A percentile compares a stretch with the other conserved stretches of the same genome.
Evolutionary conservation across 2,113 vertebrate genomes (phyloP).

Genomic region (Amblyopsis rosae): DNA sequence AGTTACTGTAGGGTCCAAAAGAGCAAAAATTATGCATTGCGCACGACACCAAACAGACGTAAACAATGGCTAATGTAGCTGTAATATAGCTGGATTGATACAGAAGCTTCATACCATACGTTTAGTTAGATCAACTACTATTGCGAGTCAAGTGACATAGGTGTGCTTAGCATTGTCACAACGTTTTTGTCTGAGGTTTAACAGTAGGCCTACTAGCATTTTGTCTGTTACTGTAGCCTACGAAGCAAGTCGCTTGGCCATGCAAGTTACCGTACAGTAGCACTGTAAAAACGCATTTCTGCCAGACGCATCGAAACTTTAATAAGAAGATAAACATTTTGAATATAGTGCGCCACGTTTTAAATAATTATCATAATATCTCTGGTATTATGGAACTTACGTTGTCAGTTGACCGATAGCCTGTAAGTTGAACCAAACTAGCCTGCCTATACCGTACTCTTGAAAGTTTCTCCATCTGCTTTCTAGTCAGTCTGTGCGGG

Average conservation of each 20-base stretch:
- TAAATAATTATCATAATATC: neutral
- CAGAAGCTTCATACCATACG: neutral
- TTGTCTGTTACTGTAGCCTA: neutral
- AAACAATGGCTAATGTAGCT: no score
- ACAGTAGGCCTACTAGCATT: neutral
- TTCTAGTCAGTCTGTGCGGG: neutral
- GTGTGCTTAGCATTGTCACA: neutral
- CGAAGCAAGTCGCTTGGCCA: constrained; percentile 14
- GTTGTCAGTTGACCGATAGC: neutral
- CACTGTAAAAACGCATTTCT: neutral
- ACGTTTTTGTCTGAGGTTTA: constrained; percentile 2
- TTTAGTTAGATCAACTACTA: neutral
- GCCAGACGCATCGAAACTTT: neutral
- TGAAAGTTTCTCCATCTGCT: constrained; percentile 5
- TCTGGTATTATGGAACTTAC: constrained; percentile 38
- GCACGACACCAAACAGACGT: no score
- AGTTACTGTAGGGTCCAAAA: neutral
- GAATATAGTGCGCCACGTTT: neutral
- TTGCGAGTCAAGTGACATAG: constrained; percentile 3
- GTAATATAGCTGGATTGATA: no score
- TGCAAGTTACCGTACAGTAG: neutral
- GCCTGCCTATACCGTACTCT: neutral
- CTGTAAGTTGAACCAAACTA: neutral
- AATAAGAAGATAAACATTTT: neutral
- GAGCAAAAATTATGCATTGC: neutral